Conservation (phyloP, 2,888 invertebrate species). For the Scrobipalpa atriplicella region DNA sequence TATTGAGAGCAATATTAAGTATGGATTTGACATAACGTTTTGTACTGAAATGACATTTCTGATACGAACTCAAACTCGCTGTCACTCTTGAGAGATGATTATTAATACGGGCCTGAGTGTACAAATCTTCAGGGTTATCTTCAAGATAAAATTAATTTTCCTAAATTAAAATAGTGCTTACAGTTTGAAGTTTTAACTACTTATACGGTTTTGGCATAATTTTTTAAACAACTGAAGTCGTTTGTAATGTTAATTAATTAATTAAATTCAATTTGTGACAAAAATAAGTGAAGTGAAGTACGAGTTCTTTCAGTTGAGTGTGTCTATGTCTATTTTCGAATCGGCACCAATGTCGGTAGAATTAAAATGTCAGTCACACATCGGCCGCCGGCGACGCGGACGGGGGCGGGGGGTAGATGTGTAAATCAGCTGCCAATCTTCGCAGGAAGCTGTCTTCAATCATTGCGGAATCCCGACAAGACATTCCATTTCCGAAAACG, state of each 20-base stretch:
- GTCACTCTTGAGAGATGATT: no score
- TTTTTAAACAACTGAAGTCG: neutral
- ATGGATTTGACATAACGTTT: no score
- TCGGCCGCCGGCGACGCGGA: neutral
- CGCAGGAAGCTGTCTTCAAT: constrained; percentile 53
- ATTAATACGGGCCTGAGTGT: no score
- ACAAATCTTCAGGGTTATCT: neutral
- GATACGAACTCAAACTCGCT: no score
- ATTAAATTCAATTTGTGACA: no score
- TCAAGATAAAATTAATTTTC: neutral
- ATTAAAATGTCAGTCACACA: constrained; percentile 15
- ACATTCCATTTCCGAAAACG: constrained; percentile 59
- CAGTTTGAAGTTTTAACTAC: neutral
- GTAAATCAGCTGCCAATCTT: constrained; percentile 46
- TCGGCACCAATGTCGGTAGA: constrained; percentile 1
- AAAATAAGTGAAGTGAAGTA: no score
- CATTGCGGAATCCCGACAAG: constrained; percentile 56
- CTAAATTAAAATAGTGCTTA: neutral
- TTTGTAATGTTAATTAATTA: no score
- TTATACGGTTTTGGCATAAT: neutral
- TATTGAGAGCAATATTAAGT: no score
- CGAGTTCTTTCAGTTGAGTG: no score
- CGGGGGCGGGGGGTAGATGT: constrained; percentile 38
- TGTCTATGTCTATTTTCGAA: no score
- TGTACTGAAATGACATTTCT: no score